Base-by-base conservation (phyloP, 2,888 invertebrate genomes). In the Candidula unifasciata region DNA sequence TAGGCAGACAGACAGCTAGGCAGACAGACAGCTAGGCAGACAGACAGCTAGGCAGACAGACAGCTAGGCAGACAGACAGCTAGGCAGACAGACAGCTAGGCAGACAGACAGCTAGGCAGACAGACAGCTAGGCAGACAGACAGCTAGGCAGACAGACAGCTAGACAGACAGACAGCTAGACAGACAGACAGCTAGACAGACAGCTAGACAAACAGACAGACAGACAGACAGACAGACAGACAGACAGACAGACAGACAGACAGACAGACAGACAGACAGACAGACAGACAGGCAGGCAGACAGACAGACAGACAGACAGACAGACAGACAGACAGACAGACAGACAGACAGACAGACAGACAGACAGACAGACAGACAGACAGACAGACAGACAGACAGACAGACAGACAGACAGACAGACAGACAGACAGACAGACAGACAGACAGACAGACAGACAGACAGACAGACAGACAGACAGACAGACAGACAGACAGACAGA, bases 21-120 rank as follows among this genome's bases (percentile, higher is more conserved):
- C 60, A 79, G 35, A 79, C 60, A 79, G 35, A 79, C 60, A 79
- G 64, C 64, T 10, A 79, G 33, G 66, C n/a, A 66, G 35, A 79
- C n/a, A 66, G 33, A 79, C 35, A 66, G 35, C 64, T 10, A 66
- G 64, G 66, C 35, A 79, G 64, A 66, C 35, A 79, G 33, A 66
- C 35, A 79, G 64, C 64, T 27, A 66, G 64, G 66, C 35, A 66
- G 64, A 79, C 35, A 66, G 77, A 77, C 18, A 60, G 77, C 57
- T 27, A 77, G 77, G 33, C 21, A 35, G 69, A 69, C 21, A 69
- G 35, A 69, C 35, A 35, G 69, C 33, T 16, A 69, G 69, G 57
- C 30, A 60, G 77, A 77, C 30, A 60, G 77, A 77, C 30, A 77
- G 52, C 10, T 21, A 37, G 44, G 18, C n/a, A 60, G 60, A 60